Evolutionary conservation across 2,797 vertebrate genomes (phyloP), one percentile per base, ranked within the genome.

Genomic region (Prunella strophiata): DNA sequence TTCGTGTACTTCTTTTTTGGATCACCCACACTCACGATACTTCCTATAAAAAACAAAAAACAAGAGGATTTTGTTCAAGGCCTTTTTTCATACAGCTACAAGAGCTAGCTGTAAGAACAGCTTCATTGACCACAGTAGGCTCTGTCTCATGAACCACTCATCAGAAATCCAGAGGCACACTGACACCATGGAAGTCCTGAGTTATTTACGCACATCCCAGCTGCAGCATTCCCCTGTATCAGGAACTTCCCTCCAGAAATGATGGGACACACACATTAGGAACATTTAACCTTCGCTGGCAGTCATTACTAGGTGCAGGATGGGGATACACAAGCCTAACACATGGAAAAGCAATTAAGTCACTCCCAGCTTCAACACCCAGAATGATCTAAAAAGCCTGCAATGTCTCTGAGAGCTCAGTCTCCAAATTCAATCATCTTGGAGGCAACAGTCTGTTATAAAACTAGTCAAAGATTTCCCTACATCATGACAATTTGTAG

Each of bases 1-100:
- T 98, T 97, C 0, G 98, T 99, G 62, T 99, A 99, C 95, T 99
- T 99, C 97, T 99, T 99, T 97, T 99, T 99, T 20, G 98, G 98
- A 58, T 58, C 55, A 1, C 55, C 55, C 55, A 58, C 55, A 36
- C 55, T 58, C 34, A 58, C 55, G 2, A 99, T 99, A 92, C 98
- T 99, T 93, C 98, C 98, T 99, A 94, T 27, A 73, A 91, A 91
- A 94, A 52, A 72, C 93, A 79, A 14, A n/a, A 17, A 3, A 5
- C 4, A 77, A 16, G 25, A 72, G 16, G 17, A 47, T 80, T 42
- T 89, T 59, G 2, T 32, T 66, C 26, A 58, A 66, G 17, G 61
- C 7, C 15, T 43, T 76, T 47, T 85, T 74, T 50, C 2, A 4
- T 6, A 11, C 7, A 57, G 54, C 7, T 54, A 0, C 20, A 67